Base-by-base conservation (phyloP, 2,113 vertebrate genomes). In the Chauna torquata region DNA sequence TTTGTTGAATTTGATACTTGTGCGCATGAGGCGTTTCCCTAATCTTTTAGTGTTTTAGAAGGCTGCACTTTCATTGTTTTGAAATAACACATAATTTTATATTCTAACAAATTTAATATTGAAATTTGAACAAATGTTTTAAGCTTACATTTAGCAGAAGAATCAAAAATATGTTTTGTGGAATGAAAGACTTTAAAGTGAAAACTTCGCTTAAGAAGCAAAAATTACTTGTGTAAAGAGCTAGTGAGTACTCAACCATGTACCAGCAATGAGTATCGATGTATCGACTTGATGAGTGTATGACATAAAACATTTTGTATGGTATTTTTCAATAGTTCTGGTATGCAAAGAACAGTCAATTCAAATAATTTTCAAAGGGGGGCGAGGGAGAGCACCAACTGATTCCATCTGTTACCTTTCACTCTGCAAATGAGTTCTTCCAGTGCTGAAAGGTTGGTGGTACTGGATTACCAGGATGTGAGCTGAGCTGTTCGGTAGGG, bases 341-440 rank as follows among this genome's bases (percentile, higher is more conserved):
- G 49, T 0, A 1, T 76, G 65, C 54, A 80, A 55, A 87, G 96
- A 95, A 94, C 86, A 77, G 3, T 5, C 54, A 66, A 74, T 83
- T 74, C 59, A 62, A 80, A 23, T 68, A 65, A 83, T 30, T 93
- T 64, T 66, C 30, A 34, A 59, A 64, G 2, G 11, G 93, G 22
- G 50, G 55, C 0, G 84, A 90, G 55, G 71, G 85, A 13, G 44
- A 87, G 40, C 20, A 34, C 54, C 11, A 8, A 78, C 72, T 81
- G 65, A 45, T 95, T 54, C 96, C 94, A 94, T 97, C 96, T 97
- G 97, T 95, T 96, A 77, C 32, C 15, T 94, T 42, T 83, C 68
- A 57, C 24, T 69, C 65, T 76, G 89, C 44, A 90, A 81, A 87
- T 88, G 76, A 78, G 50, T 90, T 93, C 77, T 83, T 92, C 68